Conservation (phyloP, 2,113 vertebrate genomes). For the Parotia lawesii region DNA sequence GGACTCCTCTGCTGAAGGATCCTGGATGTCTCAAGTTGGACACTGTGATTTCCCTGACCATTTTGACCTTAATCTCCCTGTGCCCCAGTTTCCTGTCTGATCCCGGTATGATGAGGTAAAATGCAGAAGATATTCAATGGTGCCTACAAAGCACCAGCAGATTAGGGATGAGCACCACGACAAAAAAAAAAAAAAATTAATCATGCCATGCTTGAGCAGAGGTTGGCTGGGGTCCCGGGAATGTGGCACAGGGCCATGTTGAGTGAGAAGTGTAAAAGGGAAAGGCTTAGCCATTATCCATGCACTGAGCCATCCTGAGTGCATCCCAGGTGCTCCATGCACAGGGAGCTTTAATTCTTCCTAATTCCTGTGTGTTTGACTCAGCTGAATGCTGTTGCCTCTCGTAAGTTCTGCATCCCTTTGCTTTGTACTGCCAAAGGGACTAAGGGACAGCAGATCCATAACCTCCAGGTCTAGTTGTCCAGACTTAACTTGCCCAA, state of each 20-base stretch:
- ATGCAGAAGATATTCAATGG: background rate
- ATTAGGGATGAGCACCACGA: background rate
- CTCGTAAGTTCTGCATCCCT: background rate
- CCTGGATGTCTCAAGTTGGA: background rate
- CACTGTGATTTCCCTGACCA: background rate
- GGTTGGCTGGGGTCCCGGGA: background rate
- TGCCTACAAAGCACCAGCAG: background rate
- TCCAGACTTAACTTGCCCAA: background rate
- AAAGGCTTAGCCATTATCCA: background rate
- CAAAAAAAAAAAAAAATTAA: background rate
- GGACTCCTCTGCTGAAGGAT: background rate
- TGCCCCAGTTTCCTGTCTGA: conserved; percentile 7
- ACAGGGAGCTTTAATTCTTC: background rate
- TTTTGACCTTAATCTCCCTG: conserved; percentile 33
- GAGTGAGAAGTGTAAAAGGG: background rate
- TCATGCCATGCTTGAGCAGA: background rate
- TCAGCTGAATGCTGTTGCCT: background rate
- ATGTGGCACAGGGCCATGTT: background rate
- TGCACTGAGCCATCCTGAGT: background rate
- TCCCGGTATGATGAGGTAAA: background rate
- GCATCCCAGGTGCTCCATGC: background rate
- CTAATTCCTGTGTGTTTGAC: background rate
- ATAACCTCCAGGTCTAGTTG: background rate
- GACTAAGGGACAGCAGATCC: background rate
- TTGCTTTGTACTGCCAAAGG: background rate